A percentile compares a stretch with the other conserved stretches of the same genome.
Evolutionary conservation across 2,113 vertebrate genomes (phyloP).

Genomic region (Dicerorhinus sumatrensis): DNA sequence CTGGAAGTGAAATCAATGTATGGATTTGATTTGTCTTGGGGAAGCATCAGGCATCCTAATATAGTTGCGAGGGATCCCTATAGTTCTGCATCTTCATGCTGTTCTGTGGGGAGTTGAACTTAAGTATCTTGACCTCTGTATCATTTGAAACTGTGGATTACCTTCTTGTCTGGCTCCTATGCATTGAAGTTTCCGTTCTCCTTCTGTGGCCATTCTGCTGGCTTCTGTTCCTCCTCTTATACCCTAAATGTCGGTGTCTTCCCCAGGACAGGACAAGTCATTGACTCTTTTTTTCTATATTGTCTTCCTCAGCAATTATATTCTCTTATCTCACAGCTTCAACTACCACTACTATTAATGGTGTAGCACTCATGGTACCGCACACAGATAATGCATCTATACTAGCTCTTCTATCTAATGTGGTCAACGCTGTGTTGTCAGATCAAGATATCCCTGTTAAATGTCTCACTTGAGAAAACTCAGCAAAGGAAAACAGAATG

Average conservation of each 20-base stretch:
- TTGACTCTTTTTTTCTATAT: neutral
- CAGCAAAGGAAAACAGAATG: slow-evolving; percentile 1
- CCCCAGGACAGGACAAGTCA: neutral
- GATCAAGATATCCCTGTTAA: neutral
- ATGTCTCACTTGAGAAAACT: slow-evolving; percentile 9
- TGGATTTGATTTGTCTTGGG: neutral
- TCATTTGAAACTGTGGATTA: neutral
- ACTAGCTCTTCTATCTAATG: neutral
- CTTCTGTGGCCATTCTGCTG: neutral
- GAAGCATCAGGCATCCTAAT: neutral
- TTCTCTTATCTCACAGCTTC: neutral
- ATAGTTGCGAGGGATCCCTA: neutral
- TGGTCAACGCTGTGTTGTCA: neutral
- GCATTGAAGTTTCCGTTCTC: neutral
- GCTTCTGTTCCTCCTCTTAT: neutral
- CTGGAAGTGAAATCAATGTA: neutral
- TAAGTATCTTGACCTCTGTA: neutral
- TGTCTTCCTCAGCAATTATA: neutral
- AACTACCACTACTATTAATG: neutral
- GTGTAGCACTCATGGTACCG: neutral
- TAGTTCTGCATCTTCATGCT: neutral
- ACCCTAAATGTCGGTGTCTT: neutral
- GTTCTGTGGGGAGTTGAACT: neutral
- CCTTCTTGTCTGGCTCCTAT: neutral
- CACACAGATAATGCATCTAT: neutral